Conservation (phyloP, 2,888 invertebrate genomes). For the Steinernema carpocapsae region DNA sequence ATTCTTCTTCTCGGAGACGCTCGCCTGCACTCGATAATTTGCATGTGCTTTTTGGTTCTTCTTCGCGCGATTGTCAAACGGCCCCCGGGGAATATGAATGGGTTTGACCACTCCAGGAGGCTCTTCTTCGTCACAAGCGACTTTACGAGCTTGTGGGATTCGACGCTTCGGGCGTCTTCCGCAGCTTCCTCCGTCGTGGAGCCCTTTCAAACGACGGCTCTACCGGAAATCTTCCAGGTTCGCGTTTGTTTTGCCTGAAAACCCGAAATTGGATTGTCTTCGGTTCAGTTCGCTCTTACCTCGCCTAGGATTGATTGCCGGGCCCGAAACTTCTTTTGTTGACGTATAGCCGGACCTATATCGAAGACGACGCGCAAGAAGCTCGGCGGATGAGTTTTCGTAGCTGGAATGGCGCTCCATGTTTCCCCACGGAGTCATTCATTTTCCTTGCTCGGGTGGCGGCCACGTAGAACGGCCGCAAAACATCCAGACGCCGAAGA, state of each 20-base stretch:
- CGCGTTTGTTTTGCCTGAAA: not conserved
- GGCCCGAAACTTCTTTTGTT: not conserved
- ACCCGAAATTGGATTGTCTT: not conserved
- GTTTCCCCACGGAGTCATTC: not conserved
- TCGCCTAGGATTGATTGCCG: not conserved
- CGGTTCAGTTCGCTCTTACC: not conserved
- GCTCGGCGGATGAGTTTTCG: not conserved
- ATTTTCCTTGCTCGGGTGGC: not conserved
- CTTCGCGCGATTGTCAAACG: slow-evolving; percentile 32
- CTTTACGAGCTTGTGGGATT: not conserved
- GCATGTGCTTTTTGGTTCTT: slow-evolving; percentile 27
- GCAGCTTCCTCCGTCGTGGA: not conserved
- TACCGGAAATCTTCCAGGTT: too few species aligned
- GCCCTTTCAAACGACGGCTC: too few species aligned
- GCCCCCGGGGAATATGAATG: slow-evolving; percentile 6
- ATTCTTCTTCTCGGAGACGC: slow-evolving; percentile 23
- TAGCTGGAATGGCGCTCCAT: not conserved
- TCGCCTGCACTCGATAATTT: slow-evolving; percentile 29
- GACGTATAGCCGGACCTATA: not conserved
- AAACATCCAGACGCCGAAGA: not conserved
- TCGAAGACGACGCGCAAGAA: not conserved
- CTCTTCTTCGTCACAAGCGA: not conserved
- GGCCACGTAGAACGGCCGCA: slow-evolving; percentile 22
- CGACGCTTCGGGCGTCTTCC: not conserved
- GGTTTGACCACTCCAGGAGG: slow-evolving; percentile 1